Evolutionary conservation across 2,113 vertebrate species (phyloP).

Genomic region (Paedocypris sp.): DNA sequence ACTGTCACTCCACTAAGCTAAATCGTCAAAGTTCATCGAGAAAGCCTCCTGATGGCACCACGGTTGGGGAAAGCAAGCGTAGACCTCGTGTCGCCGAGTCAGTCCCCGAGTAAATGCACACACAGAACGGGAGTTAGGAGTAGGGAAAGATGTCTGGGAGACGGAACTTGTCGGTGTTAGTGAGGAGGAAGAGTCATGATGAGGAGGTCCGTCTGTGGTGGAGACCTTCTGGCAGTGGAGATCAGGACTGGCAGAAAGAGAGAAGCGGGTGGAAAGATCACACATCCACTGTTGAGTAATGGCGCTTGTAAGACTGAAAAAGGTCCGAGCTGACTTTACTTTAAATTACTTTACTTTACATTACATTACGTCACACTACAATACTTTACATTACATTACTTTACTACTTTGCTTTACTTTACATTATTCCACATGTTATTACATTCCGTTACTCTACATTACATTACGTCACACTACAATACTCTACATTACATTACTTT

Average conservation of each 20-base stretch:
- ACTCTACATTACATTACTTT: no score
- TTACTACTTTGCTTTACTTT: no score
- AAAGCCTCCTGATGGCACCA: not conserved
- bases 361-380: no score
- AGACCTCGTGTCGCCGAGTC: not conserved
- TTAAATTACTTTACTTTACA: no score
- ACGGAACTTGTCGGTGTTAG: slow-evolving; percentile 7
- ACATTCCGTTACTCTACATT: no score
- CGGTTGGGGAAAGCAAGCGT: not conserved
- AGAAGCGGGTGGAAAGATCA: not conserved
- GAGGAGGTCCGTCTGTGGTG: slow-evolving; percentile 4
- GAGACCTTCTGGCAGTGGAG: slow-evolving; percentile 28
- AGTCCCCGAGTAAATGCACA: slow-evolving; percentile 11
- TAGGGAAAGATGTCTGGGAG: not conserved
- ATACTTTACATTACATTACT: no score
- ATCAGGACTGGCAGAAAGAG: slow-evolving; percentile 51
- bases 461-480: no score
- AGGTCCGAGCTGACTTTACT: no score
- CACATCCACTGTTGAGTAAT: no score
- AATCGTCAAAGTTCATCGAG: slow-evolving; percentile 1
- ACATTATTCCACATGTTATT: no score
- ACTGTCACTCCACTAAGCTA: slow-evolving; percentile 11
- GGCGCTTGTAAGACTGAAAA: no score
- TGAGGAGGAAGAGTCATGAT: slow-evolving; percentile 9
- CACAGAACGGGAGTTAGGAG: slow-evolving; percentile 4